Evolutionary conservation across 2,113 vertebrate species (phyloP), one percentile per base, ranked within the genome.

Genomic region (Xyrauchen texanus): DNA sequence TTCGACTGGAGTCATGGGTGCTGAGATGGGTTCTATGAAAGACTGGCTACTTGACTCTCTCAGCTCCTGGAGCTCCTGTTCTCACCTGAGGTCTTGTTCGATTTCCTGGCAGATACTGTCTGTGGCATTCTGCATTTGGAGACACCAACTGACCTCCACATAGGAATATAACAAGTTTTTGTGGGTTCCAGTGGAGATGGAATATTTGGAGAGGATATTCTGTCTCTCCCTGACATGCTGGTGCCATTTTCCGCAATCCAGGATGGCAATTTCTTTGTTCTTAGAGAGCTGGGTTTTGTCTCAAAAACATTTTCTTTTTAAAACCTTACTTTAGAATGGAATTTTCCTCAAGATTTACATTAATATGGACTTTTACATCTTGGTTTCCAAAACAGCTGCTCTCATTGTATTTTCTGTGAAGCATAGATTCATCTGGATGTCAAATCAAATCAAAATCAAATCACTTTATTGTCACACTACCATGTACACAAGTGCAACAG

Each of bases 41-140:
- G 86, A 78, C 49, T 51, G 69, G 2, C 79, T 85, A 1, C 15
- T 81, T 60, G 84, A 69, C 10, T 88, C 84, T 68, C 93, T 88
- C 82, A 92, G 90, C 61, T 92, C 86, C 6, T 87, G 92, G 44
- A 96, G 90, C 85, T 98, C 96, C 53, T 91, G 87, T 82, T 99
- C 97, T 21, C 97, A 89, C 78, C 86, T 91, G 82, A 97, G 45
- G 6, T 87, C 90, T 0, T 92, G 90, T 81, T 91, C 79, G 10
- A 98, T 94, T 85, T 99, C 97, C 83, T 89, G 88, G 73, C 95
- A 94, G 0, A 99, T 96, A 75, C 94, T 85, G 0, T 88, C 87
- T 0, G 91, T 91, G 21, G 21, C 21, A 34, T 34, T 34, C 21
- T 34, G 21, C 1, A 34, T 34, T 34, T 34, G 21, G 21, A 3